phyloP scores from a whole-genome alignment of 2,113 vertebrate species.

The Addax nasomaculatus region DNA sequence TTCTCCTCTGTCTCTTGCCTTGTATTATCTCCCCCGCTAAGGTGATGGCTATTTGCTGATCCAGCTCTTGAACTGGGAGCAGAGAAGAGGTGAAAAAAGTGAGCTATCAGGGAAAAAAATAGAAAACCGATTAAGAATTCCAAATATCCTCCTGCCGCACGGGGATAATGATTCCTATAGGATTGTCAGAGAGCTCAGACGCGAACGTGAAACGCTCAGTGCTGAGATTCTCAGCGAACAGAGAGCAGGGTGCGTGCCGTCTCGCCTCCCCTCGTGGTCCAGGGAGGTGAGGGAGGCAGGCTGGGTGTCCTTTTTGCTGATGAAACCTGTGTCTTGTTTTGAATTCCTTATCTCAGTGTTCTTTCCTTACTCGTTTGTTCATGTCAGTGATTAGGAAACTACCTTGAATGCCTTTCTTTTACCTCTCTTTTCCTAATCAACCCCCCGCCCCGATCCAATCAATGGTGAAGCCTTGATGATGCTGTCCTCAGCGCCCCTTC shows the following conservation, averaged over 20 bases:
- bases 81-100: neutral
- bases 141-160: neutral
- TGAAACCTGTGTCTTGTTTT: neutral
- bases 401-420: neutral
- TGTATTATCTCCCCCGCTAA: neutral
- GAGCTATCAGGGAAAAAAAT: neutral
- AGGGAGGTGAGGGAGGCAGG: neutral
- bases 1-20: neutral
- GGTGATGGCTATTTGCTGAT: neutral
- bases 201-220: neutral
- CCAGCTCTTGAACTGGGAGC: conserved; percentile 13
- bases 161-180: neutral
- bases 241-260: neutral
- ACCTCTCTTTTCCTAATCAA: neutral
- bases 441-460: neutral
- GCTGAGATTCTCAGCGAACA: neutral
- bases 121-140: conserved; percentile 51
- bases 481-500: neutral
- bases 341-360: neutral
- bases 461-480: neutral
- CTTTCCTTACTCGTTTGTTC: neutral
- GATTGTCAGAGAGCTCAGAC: neutral
- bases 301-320: neutral
- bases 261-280: neutral
- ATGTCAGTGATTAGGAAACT: neutral